These are phyloP conservation scores for Sander lucioperca DNA, from an alignment of 2,113 vertebrate genomes.

Conservation along the genomic window DNA sequence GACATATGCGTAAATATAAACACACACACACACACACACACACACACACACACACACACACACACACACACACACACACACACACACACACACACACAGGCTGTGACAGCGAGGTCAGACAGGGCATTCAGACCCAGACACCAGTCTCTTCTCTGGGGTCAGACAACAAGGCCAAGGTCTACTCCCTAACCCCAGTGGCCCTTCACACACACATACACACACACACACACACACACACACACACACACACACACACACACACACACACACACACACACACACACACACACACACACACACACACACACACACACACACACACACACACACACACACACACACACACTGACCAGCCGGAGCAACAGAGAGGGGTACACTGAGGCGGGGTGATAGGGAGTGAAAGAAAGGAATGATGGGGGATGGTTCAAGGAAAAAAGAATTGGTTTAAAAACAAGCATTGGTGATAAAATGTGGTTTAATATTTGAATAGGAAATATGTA, in stretches of 20 bases:
- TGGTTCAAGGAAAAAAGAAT: conserved; percentile 32
- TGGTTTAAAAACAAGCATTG: conserved; percentile 39
- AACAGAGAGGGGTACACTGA: conserved; percentile 14
- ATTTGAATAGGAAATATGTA: conserved; percentile 26
- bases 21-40: conserved; percentile 14
- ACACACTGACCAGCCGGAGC: conserved; percentile 65
- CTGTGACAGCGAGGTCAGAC: conserved; percentile 78
- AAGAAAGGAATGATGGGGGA: conserved; percentile 51
- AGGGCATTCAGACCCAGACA: conserved; percentile 82
- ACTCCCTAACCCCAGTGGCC: conserved; percentile 70
- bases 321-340: conserved; percentile 29
- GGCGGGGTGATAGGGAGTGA: conserved; percentile 22
- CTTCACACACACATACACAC: conserved; percentile 47
- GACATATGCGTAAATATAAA: conserved; percentile 27
- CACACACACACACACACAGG: conserved; percentile 43
- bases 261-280: conserved; percentile 13
- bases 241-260: conserved; percentile 48
- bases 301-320: conserved; percentile 32
- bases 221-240: conserved; percentile 50
- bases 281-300: conserved; percentile 41
- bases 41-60: conserved; percentile 22
- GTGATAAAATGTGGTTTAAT: conserved; percentile 17
- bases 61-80: conserved; percentile 34
- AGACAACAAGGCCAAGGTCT: conserved; percentile 84
- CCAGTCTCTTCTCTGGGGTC: conserved; percentile 79